Evolutionary conservation across 64 coral and sea anemone genomes (phyloP).

Genomic region (Trachythela sp.): DNA sequence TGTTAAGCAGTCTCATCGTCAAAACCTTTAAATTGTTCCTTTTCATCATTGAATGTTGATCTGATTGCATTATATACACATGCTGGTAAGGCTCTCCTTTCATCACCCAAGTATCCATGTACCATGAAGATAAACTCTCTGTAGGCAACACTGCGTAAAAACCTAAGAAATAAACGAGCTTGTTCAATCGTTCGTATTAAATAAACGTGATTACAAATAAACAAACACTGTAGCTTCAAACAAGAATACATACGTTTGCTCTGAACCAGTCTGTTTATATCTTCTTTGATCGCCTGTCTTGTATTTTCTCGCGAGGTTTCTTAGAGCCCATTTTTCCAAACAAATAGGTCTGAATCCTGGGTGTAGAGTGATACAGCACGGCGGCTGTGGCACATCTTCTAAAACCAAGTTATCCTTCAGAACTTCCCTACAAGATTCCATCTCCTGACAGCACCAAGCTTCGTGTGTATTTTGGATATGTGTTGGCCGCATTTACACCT

Average conservation of each 20-base stretch:
- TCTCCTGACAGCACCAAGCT: not conserved
- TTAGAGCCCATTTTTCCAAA: not conserved
- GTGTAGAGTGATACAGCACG: not conserved
- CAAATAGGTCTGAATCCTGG: not conserved
- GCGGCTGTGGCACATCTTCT: not conserved
- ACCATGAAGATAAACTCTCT: not conserved
- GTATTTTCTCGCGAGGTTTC: not conserved
- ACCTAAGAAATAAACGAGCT: not conserved
- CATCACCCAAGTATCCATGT: not conserved
- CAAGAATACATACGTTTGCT: not conserved
- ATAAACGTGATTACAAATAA: too few species aligned
- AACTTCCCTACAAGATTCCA: not conserved
- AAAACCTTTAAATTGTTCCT: not conserved
- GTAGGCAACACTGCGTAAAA: slow-evolving; percentile 7
- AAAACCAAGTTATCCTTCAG: not conserved
- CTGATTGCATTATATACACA: slow-evolving; percentile 3
- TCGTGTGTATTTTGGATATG: not conserved
- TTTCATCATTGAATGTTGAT: not conserved
- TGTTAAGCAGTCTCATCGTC: not conserved
- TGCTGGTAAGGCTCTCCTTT: not conserved
- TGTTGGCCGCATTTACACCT: too few species aligned
- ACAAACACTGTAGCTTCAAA: too few species aligned
- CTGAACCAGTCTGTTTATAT: not conserved
- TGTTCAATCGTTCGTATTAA: not conserved
- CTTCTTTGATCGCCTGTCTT: not conserved